These are phyloP conservation scores for Drosophila erecta DNA, from an alignment of 1,140 invertebrate species.

Conservation along the genomic window DNA sequence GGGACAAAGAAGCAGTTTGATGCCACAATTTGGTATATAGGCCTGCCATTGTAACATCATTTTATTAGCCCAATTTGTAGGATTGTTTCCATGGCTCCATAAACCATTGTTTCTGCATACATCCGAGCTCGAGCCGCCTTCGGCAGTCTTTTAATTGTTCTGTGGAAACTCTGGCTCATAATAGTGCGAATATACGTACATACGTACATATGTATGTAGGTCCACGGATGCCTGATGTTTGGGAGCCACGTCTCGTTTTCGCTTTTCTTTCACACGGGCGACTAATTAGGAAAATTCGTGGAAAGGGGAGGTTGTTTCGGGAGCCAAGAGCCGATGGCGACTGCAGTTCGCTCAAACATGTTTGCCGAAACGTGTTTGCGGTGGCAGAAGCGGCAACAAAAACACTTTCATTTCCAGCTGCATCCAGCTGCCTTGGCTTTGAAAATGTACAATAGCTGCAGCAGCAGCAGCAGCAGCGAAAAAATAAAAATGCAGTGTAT, in stretches of 20 bases:
- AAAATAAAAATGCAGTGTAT: constrained; percentile 1
- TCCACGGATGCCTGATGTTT: constrained; percentile 12
- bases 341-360: constrained; percentile 58
- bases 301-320: too few species aligned
- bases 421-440: constrained; percentile 54
- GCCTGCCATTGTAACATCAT: constrained; percentile 3
- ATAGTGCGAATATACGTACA: constrained; percentile 10
- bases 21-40: constrained; percentile 1
- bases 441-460: constrained; percentile 15
- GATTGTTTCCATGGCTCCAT: constrained; percentile 1
- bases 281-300: constrained; percentile 74
- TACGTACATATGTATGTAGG: background rate
- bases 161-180: constrained; percentile 32
- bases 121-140: too few species aligned
- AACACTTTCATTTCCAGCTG: constrained; percentile 71
- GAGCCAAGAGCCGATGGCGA: constrained; percentile 15
- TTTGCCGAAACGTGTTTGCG: constrained; percentile 63
- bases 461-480: background rate
- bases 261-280: constrained; percentile 73
- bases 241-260: constrained; percentile 51
- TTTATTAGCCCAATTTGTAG: constrained; percentile 14
- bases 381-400: constrained; percentile 45
- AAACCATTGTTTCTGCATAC: constrained; percentile 1
- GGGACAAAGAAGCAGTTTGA: constrained; percentile 2
- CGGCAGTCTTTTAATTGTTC: constrained; percentile 15